A percentile compares a stretch with the other conserved stretches of the same genome.
Evolutionary conservation across 2,113 vertebrate species (phyloP).

Genomic region (Agapornis roseicollis): DNA sequence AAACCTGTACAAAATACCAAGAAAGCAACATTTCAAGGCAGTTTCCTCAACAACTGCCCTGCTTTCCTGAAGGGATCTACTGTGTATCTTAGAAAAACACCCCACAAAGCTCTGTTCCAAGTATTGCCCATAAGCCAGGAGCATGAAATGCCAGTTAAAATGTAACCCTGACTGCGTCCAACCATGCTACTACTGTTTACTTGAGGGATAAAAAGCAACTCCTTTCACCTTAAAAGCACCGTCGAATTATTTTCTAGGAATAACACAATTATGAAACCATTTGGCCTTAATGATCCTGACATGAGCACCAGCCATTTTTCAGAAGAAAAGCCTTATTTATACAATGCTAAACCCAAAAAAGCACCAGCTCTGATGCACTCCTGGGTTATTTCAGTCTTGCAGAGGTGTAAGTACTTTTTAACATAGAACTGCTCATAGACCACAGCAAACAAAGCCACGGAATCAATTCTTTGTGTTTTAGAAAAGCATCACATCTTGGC

Average conservation of each 20-base stretch:
- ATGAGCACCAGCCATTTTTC: background rate
- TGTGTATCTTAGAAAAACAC: background rate
- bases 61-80: background rate
- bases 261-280: background rate
- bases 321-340: background rate
- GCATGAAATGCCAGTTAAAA: background rate
- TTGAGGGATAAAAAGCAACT: background rate
- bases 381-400: background rate
- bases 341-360: background rate
- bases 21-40: background rate
- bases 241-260: background rate
- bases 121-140: background rate
- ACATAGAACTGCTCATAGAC: background rate
- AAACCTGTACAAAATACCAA: background rate
- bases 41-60: background rate
- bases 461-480: background rate
- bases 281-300: background rate
- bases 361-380: background rate
- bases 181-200: background rate
- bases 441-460: accelerated
- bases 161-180: background rate
- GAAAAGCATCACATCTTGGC: background rate
- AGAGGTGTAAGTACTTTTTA: background rate
- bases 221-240: background rate
- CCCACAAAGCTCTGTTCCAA: background rate